A percentile compares a stretch with the other conserved stretches of the same genome.
Conservation (phyloP, 35 echinoderm and acorn worm species). For the Holothuria glaberrima region DNA sequence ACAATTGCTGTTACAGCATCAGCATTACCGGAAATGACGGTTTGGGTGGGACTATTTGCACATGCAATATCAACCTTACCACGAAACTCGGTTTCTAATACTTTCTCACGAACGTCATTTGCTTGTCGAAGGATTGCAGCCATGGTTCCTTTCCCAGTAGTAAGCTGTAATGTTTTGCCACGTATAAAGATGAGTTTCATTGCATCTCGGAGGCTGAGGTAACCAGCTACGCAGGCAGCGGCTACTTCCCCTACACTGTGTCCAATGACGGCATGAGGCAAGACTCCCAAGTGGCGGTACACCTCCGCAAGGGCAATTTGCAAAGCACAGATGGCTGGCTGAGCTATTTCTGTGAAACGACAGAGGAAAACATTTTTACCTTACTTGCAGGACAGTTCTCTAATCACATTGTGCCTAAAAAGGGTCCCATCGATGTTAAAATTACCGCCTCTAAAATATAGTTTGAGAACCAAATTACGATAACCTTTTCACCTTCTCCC, state of each 20-base stretch:
- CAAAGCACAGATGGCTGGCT: constrained; percentile 67
- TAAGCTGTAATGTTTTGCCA: constrained; percentile 48
- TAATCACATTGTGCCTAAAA: no score
- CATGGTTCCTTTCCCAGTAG: constrained; percentile 73
- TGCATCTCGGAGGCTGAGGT: constrained; percentile 46
- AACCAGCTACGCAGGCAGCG: constrained; percentile 65
- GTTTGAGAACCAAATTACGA: no score
- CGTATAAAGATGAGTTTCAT: constrained; percentile 66
- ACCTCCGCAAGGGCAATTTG: constrained; percentile 61
- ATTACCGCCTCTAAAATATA: background rate
- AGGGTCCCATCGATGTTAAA: background rate
- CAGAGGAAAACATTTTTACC: background rate
- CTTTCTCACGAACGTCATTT: background rate
- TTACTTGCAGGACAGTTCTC: no score
- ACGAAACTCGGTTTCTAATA: background rate
- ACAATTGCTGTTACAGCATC: no score
- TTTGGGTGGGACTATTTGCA: no score
- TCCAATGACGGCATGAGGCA: constrained; percentile 63
- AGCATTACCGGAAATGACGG: no score
- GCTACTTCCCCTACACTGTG: constrained; percentile 86
- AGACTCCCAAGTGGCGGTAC: constrained; percentile 40
- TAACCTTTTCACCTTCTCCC: no score
- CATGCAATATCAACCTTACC: constrained; percentile 69
- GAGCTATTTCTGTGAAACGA: constrained; percentile 63
- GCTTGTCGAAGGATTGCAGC: constrained; percentile 42